Base-by-base conservation (phyloP, 2,888 invertebrate species). In the Acleris laterana region DNA sequence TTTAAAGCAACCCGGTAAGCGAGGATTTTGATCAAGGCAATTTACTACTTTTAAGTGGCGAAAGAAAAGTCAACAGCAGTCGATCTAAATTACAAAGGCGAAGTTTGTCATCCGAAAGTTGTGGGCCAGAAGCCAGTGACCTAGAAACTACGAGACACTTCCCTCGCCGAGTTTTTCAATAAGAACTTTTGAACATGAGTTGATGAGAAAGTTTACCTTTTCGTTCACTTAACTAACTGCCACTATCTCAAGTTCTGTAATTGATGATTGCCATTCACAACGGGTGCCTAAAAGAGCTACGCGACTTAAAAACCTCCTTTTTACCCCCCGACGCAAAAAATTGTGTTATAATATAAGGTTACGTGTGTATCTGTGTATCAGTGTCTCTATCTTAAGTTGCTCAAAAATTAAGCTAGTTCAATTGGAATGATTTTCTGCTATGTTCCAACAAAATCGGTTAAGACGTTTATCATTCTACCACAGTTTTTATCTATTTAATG, bases 101-200 rank as follows among this genome's bases (percentile, higher is more conserved):
- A 81, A 83, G 78, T 82, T 84, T 77, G 78, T 80, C 79, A 76
- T 80, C 74, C 74, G 69, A 77, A 81, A 83, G 78, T 83, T 77
- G 69, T 55, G 68, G 71, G 62, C 69, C 70, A 67, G 72, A 74
- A 79, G 72, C 79, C 78, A 73, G 71, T 81, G 84, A 84, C 85
- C 84, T 81, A 84, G 82, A 88, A 85, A 84, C 79, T 74, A 72
- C 72, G 70, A 74, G 78, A 81, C 69, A 72, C 77, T 78, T 77
- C 76, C 74, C 74, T 70, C 74, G 74, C 75, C 77, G 87, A 87
- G 83, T 88, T 87, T 88, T 88, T 87, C 87, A 88, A 88, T 87
- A 86, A 85, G 80, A 80, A 77, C 80, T 79, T 78, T 79, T 76
- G 77, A 83, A 78, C 79, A 77, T 72, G 77, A 73, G 77, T 79